Evolutionary conservation across 2,888 invertebrate species (phyloP), one percentile per base, ranked within the genome.

Genomic region (Taphrorychus bicolor): DNA sequence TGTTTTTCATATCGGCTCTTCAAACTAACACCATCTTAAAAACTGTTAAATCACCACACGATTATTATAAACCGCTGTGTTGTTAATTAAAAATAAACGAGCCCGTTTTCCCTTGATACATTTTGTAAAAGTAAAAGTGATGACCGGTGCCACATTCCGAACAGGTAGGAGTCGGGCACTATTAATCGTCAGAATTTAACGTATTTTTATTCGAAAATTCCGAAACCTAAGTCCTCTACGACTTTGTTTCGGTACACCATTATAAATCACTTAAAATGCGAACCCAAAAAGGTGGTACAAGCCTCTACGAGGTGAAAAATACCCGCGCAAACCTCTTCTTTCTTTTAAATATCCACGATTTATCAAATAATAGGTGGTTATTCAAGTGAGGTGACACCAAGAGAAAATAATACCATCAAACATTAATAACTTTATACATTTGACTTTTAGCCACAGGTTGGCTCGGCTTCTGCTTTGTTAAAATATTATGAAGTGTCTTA

Each of bases 351-450:
- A 59, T 59, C 58, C 54, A 62, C 63, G 59, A 63, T 63, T 68
- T 68, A 63, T 68, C 68, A 68, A 61, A 61, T 67, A 61, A 61
- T 60, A 61, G 57, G 52, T 52, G 59, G 41, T 62, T 67, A 67
- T 67, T 66, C 66, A 66, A 41, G 42, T 51, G 51, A 52, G 54
- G 45, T 59, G 59, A 54, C 70, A 67, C 69, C 70, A 58, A 65
- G 14, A 70, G 70, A 70, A 74, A 75, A 75, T 74, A 75, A 76
- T 73, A 73, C 73, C 74, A 73, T 77, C 76, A 75, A 76, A 74
- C 76, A 76, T 77, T 77, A 76, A 77, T 78, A 77, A 77, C 76
- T 78, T 75, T 70, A 77, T 77, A 73, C 69, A 71, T n/a, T 49
- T 49, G 49, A 49, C 23, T 59, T 22, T 14, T 59, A 53, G 54